These are phyloP conservation scores for Oceanites oceanicus DNA, from an alignment of 2,113 vertebrate species.

Conservation along the genomic window DNA sequence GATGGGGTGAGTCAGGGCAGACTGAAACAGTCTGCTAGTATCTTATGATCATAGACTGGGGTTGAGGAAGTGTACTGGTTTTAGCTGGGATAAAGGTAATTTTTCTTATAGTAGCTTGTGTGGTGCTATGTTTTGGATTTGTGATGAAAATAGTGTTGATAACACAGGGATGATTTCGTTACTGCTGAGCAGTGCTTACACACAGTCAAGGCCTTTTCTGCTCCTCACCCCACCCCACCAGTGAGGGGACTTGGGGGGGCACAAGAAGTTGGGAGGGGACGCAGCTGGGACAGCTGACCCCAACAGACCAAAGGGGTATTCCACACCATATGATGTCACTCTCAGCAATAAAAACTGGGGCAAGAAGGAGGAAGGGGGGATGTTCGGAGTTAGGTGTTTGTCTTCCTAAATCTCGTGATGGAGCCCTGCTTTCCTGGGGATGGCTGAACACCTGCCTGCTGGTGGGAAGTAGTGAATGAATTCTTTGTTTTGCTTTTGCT, in stretches of 20 bases:
- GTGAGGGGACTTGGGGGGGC: neutral
- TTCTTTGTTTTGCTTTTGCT: neutral
- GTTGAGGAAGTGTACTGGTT: neutral
- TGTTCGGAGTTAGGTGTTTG: accelerated
- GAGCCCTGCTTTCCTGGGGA: neutral
- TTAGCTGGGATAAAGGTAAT: neutral
- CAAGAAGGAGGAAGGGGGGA: neutral
- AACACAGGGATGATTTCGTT: neutral
- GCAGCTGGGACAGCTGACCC: neutral
- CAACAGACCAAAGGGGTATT: neutral
- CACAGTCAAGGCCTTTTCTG: neutral
- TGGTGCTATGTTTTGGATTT: neutral
- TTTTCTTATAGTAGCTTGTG: neutral
- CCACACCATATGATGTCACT: accelerated
- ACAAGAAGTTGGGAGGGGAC: neutral
- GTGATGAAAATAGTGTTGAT: neutral
- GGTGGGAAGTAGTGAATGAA: neutral
- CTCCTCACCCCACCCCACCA: neutral
- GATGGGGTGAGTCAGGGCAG: neutral
- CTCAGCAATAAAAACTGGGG: neutral
- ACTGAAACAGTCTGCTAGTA: neutral
- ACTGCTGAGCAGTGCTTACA: neutral
- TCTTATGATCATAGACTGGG: neutral
- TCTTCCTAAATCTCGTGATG: neutral
- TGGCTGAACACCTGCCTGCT: neutral